Evolutionary conservation across 2,797 vertebrate genomes (phyloP).

Genomic region (Aplochiton taeniatus): DNA sequence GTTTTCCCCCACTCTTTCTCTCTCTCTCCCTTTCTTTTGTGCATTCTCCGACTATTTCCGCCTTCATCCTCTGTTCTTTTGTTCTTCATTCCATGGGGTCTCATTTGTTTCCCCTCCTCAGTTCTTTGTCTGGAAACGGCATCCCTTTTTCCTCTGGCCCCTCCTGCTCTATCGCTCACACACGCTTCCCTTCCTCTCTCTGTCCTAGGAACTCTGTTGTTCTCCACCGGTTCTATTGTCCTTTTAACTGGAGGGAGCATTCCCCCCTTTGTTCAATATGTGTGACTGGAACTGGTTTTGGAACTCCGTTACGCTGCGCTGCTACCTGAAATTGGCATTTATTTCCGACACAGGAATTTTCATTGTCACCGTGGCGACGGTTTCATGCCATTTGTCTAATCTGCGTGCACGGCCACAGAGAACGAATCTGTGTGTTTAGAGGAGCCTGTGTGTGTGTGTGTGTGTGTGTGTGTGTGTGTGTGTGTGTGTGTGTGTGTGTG

Average conservation of each 20-base stretch:
- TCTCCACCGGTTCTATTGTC: too few species aligned
- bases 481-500: constrained; percentile 11
- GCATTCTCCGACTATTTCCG: constrained; percentile 1
- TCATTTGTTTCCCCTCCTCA: background rate
- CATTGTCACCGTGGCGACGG: too few species aligned
- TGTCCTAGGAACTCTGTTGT: background rate
- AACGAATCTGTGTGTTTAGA: too few species aligned
- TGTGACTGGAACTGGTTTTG: too few species aligned
- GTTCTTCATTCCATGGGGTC: background rate
- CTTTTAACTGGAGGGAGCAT: too few species aligned
- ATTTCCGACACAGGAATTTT: too few species aligned
- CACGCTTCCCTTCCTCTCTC: constrained; percentile 25
- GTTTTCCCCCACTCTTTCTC: background rate
- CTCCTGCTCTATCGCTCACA: constrained; percentile 19
- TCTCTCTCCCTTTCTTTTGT: constrained; percentile 1
- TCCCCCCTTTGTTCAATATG: too few species aligned
- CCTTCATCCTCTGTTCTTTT: background rate
- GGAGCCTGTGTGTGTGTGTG: constrained; percentile 21
- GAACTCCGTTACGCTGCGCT: too few species aligned
- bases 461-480: background rate
- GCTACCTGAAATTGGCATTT: too few species aligned
- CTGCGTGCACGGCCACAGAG: too few species aligned
- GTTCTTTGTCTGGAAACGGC: background rate
- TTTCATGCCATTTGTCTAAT: too few species aligned
- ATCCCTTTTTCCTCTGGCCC: background rate